phyloP scores from a whole-genome alignment of 2,888 invertebrate genomes.

The Xestia rhomboidea region DNA sequence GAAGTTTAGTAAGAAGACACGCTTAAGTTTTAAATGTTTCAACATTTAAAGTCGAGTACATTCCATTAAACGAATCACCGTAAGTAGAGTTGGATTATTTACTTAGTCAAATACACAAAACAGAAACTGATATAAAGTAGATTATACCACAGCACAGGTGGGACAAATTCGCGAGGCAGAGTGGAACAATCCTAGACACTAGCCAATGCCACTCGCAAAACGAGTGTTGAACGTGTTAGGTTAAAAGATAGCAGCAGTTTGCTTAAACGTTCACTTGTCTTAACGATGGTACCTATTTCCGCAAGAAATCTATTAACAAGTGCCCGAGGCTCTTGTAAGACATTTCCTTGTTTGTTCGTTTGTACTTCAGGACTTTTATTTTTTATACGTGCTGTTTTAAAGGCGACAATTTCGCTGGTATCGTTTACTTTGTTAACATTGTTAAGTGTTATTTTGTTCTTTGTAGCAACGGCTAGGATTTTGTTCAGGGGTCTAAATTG shows the following conservation, averaged over 20 bases:
- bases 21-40: no score
- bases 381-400: constrained; percentile 27
- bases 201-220: constrained; percentile 38
- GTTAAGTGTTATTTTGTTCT: neutral
- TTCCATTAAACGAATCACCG: no score
- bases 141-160: neutral
- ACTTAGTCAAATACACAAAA: neutral
- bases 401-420: neutral
- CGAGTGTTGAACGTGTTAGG: constrained; percentile 51
- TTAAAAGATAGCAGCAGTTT: constrained; percentile 57
- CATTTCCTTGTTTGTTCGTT: constrained; percentile 44
- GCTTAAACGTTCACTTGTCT: constrained; percentile 56
- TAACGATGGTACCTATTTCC: constrained; percentile 54
- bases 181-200: neutral
- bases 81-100: neutral
- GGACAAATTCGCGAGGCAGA: neutral
- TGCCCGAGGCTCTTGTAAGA: constrained; percentile 24
- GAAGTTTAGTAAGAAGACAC: neutral
- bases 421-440: neutral
- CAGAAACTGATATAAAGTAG: neutral
- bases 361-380: constrained; percentile 23
- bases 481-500: neutral
- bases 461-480: neutral
- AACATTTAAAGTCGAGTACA: no score
- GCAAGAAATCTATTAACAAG: constrained; percentile 49